Evolutionary conservation across 2,888 invertebrate genomes (phyloP).

Genomic region (Clusia tigrina): DNA sequence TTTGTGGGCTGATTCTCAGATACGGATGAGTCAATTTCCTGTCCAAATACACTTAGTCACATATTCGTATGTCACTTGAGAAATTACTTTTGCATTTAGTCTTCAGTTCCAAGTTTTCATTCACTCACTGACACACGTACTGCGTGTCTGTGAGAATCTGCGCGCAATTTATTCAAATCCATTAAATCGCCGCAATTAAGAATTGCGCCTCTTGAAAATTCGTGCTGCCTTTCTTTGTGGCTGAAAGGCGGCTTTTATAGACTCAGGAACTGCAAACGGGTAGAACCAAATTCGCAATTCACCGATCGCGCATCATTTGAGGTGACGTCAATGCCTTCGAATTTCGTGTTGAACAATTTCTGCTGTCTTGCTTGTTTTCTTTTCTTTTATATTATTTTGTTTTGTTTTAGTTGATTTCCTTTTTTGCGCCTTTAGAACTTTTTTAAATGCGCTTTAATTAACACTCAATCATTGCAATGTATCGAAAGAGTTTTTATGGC

Average conservation of each 20-base stretch:
- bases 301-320: slow-evolving; percentile 34
- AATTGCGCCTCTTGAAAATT: slow-evolving; percentile 4
- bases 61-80: background rate
- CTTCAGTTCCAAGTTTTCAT: background rate
- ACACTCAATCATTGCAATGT: background rate
- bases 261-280: background rate
- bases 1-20: background rate
- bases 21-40: background rate
- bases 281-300: background rate
- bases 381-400: background rate
- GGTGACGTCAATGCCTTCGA: slow-evolving; percentile 45
- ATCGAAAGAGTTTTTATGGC: background rate
- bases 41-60: background rate
- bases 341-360: background rate
- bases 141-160: background rate
- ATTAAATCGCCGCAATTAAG: background rate
- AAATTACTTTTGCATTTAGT: background rate
- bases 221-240: background rate
- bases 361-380: too few relatives aligned
- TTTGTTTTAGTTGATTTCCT: background rate
- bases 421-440: background rate
- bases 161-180: background rate
- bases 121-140: too few relatives aligned
- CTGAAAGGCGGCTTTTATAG: background rate
- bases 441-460: background rate